phyloP scores from a whole-genome alignment of 35 echinoderm and acorn worm species.

The Hemicentrotus pulcherrimus region DNA sequence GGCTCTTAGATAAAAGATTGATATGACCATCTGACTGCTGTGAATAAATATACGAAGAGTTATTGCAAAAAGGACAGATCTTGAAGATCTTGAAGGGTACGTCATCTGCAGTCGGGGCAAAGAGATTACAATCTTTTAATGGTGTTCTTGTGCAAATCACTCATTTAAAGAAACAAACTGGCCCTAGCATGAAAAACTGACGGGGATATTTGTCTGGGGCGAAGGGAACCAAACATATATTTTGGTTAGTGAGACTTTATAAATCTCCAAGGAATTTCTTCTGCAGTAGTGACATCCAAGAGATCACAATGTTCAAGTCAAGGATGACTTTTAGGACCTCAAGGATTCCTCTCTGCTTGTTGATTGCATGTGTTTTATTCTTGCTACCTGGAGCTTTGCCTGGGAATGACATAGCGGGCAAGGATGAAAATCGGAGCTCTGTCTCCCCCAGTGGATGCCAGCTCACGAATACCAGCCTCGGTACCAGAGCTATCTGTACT shows the following conservation, averaged over 20 bases:
- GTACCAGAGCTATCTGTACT: background rate
- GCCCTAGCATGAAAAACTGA: background rate
- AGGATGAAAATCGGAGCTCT: background rate
- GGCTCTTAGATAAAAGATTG: no score
- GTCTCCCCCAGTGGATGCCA: background rate
- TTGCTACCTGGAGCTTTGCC: background rate
- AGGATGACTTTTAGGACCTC: background rate
- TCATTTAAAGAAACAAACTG: background rate
- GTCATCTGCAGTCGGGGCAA: no score
- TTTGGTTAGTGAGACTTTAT: background rate
- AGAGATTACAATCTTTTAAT: background rate
- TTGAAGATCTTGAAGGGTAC: no score
- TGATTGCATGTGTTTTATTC: background rate
- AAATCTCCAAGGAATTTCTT: background rate
- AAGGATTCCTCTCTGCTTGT: background rate
- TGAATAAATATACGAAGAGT: no score
- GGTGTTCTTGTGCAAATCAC: background rate
- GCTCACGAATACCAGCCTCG: background rate
- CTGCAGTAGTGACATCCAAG: background rate
- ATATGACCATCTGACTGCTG: no score
- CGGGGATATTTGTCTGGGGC: background rate
- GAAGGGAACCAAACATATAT: background rate
- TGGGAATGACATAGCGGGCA: background rate
- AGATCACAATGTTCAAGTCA: background rate
- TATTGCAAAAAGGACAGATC: no score